Base-by-base conservation (phyloP, 92 coral and sea anemone genomes). In the Virgularia gustaviana region DNA sequence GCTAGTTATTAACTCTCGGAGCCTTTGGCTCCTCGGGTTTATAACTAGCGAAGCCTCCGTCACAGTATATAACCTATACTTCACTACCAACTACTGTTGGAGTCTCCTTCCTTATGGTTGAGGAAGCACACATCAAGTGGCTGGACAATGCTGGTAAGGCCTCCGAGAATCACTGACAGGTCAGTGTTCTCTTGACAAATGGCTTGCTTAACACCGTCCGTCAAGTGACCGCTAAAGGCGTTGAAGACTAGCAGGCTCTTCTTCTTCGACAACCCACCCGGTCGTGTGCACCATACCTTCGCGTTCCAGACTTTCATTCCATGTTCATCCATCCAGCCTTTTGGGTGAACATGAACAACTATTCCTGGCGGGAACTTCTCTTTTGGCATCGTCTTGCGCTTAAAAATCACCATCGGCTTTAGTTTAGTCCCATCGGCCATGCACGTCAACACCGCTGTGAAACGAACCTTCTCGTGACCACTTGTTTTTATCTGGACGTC, bases 41-140 rank as follows among this genome's bases (percentile, higher is more conserved):
- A n/a, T n/a, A n/a, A n/a, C n/a, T n/a, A n/a, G n/a, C n/a, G n/a
- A n/a, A n/a, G n/a, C n/a, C n/a, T n/a, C n/a, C n/a, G n/a, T n/a
- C n/a, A n/a, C n/a, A n/a, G n/a, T n/a, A n/a, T n/a, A n/a, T n/a
- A n/a, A n/a, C n/a, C n/a, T n/a, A n/a, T n/a, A n/a, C n/a, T n/a
- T n/a, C n/a, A n/a, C n/a, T n/a, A n/a, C n/a, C n/a, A n/a, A n/a
- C n/a, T n/a, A n/a, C n/a, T n/a, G n/a, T n/a, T n/a, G n/a, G n/a
- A n/a, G n/a, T n/a, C n/a, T n/a, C n/a, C n/a, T n/a, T n/a, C n/a
- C n/a, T n/a, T n/a, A n/a, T n/a, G 86, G 52, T 82, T 76, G 70
- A 73, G 53, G 18, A 81, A 63, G 41, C 83, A 74, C n/a, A 81
- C 81, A 56, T 81, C 85, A 11, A 75, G 75, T 0, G 85, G 85